phyloP scores from a whole-genome alignment of 2,888 invertebrate genomes.

The Petrolisthes manimaculis region DNA sequence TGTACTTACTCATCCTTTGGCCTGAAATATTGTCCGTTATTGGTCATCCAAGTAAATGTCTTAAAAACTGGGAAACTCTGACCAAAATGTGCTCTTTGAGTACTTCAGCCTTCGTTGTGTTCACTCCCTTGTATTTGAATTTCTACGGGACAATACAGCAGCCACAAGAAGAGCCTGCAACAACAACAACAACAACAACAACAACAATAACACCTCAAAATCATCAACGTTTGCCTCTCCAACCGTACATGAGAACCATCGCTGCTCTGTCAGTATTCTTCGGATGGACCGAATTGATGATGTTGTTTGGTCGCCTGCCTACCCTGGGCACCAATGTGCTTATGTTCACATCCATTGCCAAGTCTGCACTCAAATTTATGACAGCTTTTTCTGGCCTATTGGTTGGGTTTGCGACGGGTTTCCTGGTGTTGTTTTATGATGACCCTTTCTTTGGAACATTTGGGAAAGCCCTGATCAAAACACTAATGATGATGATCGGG shows the following conservation, averaged over 20 bases:
- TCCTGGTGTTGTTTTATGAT: conserved; percentile 75
- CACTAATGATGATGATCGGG: conserved; percentile 76
- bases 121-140: conserved; percentile 64
- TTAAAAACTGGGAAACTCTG: conserved; percentile 75
- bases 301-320: conserved; percentile 74
- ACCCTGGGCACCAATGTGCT: conserved; percentile 76
- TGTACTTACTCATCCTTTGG: conserved; percentile 69
- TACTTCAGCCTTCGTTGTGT: conserved; percentile 72
- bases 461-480: conserved; percentile 74
- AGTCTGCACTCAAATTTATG: conserved; percentile 74
- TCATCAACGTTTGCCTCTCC: conserved; percentile 67
- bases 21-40: conserved; percentile 52
- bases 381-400: conserved; percentile 72
- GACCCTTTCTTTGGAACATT: conserved; percentile 74
- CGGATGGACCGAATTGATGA: conserved; percentile 75
- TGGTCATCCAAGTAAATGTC: conserved; percentile 70
- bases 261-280: conserved; percentile 74
- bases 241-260: conserved; percentile 69
- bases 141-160: not conserved
- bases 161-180: not conserved
- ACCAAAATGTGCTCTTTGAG: conserved; percentile 71
- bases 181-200: not conserved
- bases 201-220: not conserved
- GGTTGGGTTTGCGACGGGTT: conserved; percentile 74
- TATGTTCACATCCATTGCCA: conserved; percentile 76